phyloP scores from a whole-genome alignment of 2,888 invertebrate genomes.

The Thymelicus acteon region DNA sequence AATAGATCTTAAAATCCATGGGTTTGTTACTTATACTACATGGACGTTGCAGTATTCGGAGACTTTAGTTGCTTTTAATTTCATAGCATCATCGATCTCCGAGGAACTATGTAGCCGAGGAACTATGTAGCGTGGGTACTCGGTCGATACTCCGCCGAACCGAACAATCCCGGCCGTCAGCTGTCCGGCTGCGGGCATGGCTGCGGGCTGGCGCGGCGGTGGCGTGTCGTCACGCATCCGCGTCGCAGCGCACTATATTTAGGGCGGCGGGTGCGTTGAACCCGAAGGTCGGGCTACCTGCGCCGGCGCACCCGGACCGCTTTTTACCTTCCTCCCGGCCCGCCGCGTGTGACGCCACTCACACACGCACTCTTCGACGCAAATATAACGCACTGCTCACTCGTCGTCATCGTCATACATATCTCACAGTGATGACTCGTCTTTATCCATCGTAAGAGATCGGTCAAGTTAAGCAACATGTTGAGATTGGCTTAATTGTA shows the following conservation, averaged over 20 bases:
- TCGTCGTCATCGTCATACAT: not conserved
- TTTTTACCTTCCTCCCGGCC: conserved; percentile 33
- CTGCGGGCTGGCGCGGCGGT: not conserved
- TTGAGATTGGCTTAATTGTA: too few species aligned
- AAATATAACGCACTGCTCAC: not conserved
- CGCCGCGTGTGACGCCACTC: conserved; percentile 5
- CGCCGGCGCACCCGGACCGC: conserved; percentile 42
- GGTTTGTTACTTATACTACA: too few species aligned
- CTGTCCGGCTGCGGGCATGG: not conserved
- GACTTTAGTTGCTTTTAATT: not conserved
- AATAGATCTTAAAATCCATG: too few species aligned
- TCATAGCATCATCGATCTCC: not conserved
- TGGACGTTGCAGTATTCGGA: not conserved
- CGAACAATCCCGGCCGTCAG: conserved; percentile 4
- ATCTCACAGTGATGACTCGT: too few species aligned
- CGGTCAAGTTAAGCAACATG: too few species aligned
- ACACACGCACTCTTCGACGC: conserved; percentile 2
- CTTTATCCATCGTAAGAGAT: too few species aligned
- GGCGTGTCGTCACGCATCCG: conserved; percentile 23
- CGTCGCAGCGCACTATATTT: conserved; percentile 44
- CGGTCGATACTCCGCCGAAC: not conserved
- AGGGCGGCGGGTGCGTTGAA: conserved; percentile 54
- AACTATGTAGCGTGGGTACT: not conserved
- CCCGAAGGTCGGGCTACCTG: conserved; percentile 61
- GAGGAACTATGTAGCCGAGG: not conserved